Evolutionary conservation across 2,888 invertebrate species (phyloP).

Genomic region (Erebia ligea): DNA sequence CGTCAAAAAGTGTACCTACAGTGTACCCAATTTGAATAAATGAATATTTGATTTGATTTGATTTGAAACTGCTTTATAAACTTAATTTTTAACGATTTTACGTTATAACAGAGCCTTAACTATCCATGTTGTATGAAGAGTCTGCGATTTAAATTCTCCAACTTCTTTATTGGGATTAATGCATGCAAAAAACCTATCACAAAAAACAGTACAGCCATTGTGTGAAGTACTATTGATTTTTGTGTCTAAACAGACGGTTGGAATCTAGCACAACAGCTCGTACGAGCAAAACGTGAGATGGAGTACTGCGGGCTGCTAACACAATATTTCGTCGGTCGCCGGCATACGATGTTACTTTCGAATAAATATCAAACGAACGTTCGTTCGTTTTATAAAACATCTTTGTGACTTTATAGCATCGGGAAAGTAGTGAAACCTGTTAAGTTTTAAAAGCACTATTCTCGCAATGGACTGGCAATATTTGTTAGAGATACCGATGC

Average conservation of each 20-base stretch:
- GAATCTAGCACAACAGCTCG: slow-evolving; percentile 33
- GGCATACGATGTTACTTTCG: slow-evolving; percentile 30
- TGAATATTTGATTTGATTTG: too few species aligned
- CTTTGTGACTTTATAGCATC: slow-evolving; percentile 3
- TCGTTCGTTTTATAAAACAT: slow-evolving; percentile 15
- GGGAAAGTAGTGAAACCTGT: background rate
- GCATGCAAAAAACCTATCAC: background rate
- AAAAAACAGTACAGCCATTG: slow-evolving; percentile 18
- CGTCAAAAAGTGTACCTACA: too few species aligned
- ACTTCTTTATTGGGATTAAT: background rate
- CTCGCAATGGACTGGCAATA: too few species aligned
- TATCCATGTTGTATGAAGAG: background rate
- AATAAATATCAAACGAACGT: slow-evolving; percentile 35
- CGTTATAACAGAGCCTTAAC: too few species aligned
- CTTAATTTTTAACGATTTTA: too few species aligned
- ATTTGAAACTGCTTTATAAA: too few species aligned
- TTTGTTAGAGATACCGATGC: too few species aligned
- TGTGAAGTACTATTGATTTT: slow-evolving; percentile 36
- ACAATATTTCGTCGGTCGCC: slow-evolving; percentile 35
- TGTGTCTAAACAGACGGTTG: slow-evolving; percentile 36
- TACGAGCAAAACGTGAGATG: slow-evolving; percentile 30
- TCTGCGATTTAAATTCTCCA: too few species aligned
- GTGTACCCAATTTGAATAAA: too few species aligned
- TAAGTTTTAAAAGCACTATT: too few species aligned
- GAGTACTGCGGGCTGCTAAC: slow-evolving; percentile 34